These are phyloP conservation scores for Phasianus colchicus DNA, from an alignment of 2,113 vertebrate genomes.

Conservation along the genomic window DNA sequence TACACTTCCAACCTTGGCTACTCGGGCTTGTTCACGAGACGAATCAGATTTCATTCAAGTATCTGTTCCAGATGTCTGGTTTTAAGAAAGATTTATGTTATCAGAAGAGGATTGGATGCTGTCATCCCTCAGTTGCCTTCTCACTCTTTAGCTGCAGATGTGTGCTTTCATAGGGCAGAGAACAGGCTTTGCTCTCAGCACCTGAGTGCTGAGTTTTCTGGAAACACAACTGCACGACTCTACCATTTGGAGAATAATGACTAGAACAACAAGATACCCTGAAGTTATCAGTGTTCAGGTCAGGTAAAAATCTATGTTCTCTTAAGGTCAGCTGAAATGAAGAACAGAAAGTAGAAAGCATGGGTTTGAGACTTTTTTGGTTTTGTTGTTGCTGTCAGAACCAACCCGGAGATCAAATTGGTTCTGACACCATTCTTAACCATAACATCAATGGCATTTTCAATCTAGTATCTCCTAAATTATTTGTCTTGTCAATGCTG, in stretches of 20 bases:
- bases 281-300: neutral
- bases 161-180: neutral
- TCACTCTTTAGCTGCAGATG: too few relatives aligned
- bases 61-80: too few relatives aligned
- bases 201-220: neutral
- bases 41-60: too few relatives aligned
- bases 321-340: neutral
- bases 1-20: too few relatives aligned
- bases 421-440: neutral
- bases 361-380: neutral
- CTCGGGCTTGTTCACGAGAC: too few relatives aligned
- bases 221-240: too few relatives aligned
- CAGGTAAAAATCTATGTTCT: neutral
- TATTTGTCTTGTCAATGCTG: too few relatives aligned
- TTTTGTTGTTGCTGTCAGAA: neutral
- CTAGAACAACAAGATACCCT: neutral
- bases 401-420: neutral
- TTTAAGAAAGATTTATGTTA: too few relatives aligned
- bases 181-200: neutral
- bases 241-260: neutral
- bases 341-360: neutral
- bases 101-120: too few relatives aligned
- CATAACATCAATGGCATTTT: neutral
- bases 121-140: too few relatives aligned
- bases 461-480: too few relatives aligned